Conservation (phyloP, 2,797 vertebrate genomes). For the Cossypha caffra region DNA sequence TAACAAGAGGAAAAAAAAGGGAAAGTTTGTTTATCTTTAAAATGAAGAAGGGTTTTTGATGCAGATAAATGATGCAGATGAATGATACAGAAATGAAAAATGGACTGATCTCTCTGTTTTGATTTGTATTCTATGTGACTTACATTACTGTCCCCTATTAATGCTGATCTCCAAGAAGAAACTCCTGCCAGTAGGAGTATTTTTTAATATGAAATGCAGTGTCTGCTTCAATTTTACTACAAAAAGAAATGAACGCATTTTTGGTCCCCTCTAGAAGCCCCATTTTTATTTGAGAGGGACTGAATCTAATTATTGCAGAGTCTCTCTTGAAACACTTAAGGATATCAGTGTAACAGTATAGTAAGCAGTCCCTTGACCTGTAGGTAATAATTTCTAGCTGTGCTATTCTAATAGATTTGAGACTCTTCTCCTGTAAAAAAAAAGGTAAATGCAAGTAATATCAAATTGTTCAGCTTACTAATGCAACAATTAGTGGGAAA, state of each 20-base stretch:
- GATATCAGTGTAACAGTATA: neutral
- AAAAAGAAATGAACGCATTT: neutral
- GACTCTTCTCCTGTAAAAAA: neutral
- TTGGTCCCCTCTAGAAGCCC: neutral
- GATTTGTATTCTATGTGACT: neutral
- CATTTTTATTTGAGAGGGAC: neutral
- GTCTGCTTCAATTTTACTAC: neutral
- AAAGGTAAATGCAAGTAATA: neutral
- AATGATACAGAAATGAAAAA: neutral
- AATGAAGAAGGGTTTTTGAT: neutral
- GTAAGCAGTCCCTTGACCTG: neutral
- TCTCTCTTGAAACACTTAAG: neutral
- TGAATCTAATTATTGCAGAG: neutral
- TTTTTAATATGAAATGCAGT: neutral
- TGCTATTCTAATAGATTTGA: neutral
- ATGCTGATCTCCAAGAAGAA: neutral
- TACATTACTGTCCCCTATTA: neutral
- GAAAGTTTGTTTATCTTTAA: neutral
- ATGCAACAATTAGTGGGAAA: neutral
- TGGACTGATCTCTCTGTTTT: neutral
- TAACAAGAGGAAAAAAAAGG: neutral
- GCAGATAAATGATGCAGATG: neutral
- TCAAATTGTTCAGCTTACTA: neutral
- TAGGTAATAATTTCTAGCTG: neutral
- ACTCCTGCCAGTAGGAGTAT: neutral